Conservation (phyloP, 2,888 invertebrate species). For the Glaucopsyche alexis region DNA sequence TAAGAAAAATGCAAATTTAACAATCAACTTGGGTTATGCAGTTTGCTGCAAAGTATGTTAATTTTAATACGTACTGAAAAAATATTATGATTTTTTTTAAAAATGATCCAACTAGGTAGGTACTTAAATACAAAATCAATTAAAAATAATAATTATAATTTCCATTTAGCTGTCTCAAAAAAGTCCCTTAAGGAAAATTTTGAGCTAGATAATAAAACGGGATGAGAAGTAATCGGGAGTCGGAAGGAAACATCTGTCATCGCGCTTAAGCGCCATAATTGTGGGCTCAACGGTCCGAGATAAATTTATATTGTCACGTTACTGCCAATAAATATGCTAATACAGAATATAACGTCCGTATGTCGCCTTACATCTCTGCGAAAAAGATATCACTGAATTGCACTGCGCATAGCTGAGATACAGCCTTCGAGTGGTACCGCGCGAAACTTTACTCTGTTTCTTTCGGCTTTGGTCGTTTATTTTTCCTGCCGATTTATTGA, state of each 20-base stretch:
- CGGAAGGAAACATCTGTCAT: constrained; percentile 43
- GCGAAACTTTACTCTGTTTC: constrained; percentile 66
- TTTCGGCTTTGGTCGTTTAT: constrained; percentile 65
- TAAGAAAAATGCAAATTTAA: no score
- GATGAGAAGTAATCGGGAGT: constrained; percentile 17
- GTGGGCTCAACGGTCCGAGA: constrained; percentile 66
- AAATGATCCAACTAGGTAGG: no score
- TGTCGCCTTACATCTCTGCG: constrained; percentile 71
- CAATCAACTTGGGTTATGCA: no score
- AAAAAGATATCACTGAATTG: constrained; percentile 79
- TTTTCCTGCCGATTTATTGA: constrained; percentile 59
- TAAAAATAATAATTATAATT: neutral
- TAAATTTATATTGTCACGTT: constrained; percentile 74
- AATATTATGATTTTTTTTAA: no score
- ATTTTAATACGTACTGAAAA: no score
- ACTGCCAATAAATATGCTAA: constrained; percentile 79
- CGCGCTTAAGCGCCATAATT: constrained; percentile 34
- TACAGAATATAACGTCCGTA: constrained; percentile 77
- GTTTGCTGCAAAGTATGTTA: no score
- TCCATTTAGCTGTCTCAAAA: neutral
- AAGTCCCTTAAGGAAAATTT: neutral
- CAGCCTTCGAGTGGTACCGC: constrained; percentile 58
- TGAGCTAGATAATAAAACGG: constrained; percentile 12
- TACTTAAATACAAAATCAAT: no score
- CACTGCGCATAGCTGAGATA: constrained; percentile 77